Evolutionary conservation across 2,888 invertebrate species (phyloP), one percentile per base, ranked within the genome.

Genomic region (Drosophila vallismaia): DNA sequence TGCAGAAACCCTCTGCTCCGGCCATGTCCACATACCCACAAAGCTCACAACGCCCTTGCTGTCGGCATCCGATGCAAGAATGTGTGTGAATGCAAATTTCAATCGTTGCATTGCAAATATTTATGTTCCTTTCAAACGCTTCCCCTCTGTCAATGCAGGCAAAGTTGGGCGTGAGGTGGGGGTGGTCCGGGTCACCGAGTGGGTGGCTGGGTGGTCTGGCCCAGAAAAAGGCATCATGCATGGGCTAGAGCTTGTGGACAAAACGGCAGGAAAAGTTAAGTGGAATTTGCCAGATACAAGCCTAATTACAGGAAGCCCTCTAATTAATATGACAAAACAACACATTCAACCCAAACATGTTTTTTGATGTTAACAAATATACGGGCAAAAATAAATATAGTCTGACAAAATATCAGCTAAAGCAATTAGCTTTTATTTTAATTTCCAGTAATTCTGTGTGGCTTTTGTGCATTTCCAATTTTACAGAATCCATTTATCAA

Each of bases 41-140:
- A 45, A 14, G 12, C 45, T 1, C 62, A 12, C 46, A 62, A 40
- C 10, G 36, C 26, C 71, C 40, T 9, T 33, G 14, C 33, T 29
- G 12, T 12, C n/a, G 52, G 38, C 24, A 24, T 9, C 44, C 42
- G 38, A 4, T 6, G 42, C 29, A 28, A 9, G 50, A 12, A 38
- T 44, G 45, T 12, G 38, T 42, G 45, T n/a, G 36, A 28, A 75
- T 77, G 81, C 76, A 84, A 69, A 76, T 73, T 75, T 77, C 79
- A 86, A 68, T 71, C 71, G 54, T 50, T 33, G 62, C 59, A 57
- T 40, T 54, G 64, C 63, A 80, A 68, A 83, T 75, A 74, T 70
- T 75, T 74, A 70, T 73, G 66, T 55, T 73, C 70, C 70, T 63
- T 70, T 70, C 70, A 67, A 66, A 54, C 49, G 53, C 48, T 31